Evolutionary conservation across 2,113 vertebrate species (phyloP), one percentile per base, ranked within the genome.

Genomic region (Pedionomus torquatus): DNA sequence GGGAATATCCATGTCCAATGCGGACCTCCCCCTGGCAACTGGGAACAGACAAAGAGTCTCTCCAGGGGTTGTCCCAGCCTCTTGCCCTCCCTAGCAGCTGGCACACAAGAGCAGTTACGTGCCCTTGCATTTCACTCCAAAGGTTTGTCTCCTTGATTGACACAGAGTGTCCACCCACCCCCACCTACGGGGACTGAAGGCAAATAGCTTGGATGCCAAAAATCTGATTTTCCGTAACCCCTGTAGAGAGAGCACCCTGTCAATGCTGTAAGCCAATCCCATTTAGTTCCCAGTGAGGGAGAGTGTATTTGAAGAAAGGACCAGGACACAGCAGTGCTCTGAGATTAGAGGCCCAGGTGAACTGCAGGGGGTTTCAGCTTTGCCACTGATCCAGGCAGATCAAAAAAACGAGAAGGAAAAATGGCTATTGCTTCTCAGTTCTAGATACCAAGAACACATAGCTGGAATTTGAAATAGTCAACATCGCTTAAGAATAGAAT

Each of bases 401-500:
- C 7, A 55, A 41, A 31, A 69, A 49, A 49, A 51, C 13, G 68
- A 71, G 31, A 44, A 18, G 28, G 33, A 68, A 58, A 49, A 68
- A 30, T 16, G 10, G 26, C 44, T 18, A 11, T 2, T 23, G 46
- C 21, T 65, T 65, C 70, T 54, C 60, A 43, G 60, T 16, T 66
- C 70, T 43, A 58, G 19, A 13, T 15, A 49, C 0, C 0, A 0
- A 75, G 39, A 75, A 60, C 24, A 15, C 6, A 6, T 17, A 64
- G 57, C 10, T 60, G 49, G 46, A 28, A 69, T 69, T 52, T 60
- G 48, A 80, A 72, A 49, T 1, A 63, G 46, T 7, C 57, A 57
- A 1, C 6, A 4, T 51, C 39, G 83, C 20, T 21, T 0, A 3
- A 76, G 14, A 76, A 24, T 0, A 46, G 69, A 48, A 74, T 75